Conservation (phyloP, 2,888 invertebrate species). For the Lamellibrachia columna region DNA sequence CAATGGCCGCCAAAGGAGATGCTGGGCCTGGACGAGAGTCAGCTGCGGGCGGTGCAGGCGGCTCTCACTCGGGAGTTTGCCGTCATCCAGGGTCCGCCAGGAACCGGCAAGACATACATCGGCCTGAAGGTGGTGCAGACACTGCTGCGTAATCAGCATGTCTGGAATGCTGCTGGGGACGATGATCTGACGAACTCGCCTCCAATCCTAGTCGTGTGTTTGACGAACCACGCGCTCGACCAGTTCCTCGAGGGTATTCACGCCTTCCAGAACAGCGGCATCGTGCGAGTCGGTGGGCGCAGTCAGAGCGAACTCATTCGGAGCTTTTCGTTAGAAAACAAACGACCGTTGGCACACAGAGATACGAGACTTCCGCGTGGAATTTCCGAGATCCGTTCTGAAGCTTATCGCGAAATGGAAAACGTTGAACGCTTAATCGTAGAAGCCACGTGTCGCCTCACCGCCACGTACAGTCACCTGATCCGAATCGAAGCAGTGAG, state of each 20-base stretch:
- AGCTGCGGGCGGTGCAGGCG: constrained; percentile 46
- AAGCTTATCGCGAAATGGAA: neutral
- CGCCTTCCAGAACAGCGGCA: constrained; percentile 47
- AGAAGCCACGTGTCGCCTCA: too few species aligned
- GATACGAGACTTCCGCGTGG: neutral
- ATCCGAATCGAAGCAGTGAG: too few species aligned
- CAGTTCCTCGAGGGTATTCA: constrained; percentile 63
- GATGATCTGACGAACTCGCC: neutral
- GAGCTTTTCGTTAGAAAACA: constrained; percentile 35
- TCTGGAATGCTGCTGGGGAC: constrained; percentile 28
- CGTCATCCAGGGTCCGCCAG: constrained; percentile 50
- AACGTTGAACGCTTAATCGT: too few species aligned
- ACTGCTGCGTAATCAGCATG: constrained; percentile 71
- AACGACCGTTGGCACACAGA: neutral
- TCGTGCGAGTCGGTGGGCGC: constrained; percentile 57
- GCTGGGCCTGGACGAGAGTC: constrained; percentile 48
- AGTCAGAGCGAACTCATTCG: constrained; percentile 49
- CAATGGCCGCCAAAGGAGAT: constrained; percentile 44
- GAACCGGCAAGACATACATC: constrained; percentile 50
- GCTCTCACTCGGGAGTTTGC: constrained; percentile 47
- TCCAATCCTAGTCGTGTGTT: constrained; percentile 63
- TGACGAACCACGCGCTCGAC: constrained; percentile 65
- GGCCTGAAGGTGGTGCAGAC: constrained; percentile 65
- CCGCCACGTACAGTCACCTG: too few species aligned
- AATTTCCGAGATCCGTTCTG: neutral